These are phyloP conservation scores for Oppia nitens DNA, from an alignment of 1,140 invertebrate genomes.

Conservation along the genomic window DNA sequence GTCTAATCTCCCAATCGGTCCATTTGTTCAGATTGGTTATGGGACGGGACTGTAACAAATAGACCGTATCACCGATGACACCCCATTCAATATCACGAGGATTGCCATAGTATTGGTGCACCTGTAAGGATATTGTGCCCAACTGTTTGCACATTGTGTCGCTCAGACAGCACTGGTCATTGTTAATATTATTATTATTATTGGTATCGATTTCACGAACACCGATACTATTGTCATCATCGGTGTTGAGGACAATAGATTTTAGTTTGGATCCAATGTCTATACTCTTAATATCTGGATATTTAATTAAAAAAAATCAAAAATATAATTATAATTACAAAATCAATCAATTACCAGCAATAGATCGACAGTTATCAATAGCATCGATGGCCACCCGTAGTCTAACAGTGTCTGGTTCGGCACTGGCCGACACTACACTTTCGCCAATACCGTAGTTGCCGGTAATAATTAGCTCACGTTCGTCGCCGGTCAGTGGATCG, in stretches of 20 bases:
- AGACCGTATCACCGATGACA: constrained; percentile 1
- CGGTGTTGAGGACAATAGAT: neutral
- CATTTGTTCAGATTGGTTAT: constrained; percentile 12
- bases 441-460: constrained; percentile 66
- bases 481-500: constrained; percentile 49
- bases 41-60: constrained; percentile 18
- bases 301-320: neutral
- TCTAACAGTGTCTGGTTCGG: constrained; percentile 52
- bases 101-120: constrained; percentile 1
- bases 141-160: neutral
- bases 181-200: neutral
- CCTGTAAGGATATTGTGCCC: neutral
- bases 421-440: constrained; percentile 47
- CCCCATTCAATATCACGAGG: constrained; percentile 22
- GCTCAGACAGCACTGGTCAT: neutral
- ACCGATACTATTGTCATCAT: neutral
- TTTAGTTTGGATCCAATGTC: neutral
- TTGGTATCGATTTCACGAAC: neutral
- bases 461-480: constrained; percentile 46
- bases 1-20: constrained; percentile 18
- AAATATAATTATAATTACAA: too few relatives aligned
- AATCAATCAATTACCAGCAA: too few relatives aligned
- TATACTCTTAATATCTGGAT: neutral
- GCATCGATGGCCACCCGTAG: constrained; percentile 24
- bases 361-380: neutral